Conservation (phyloP, 2,888 invertebrate species). For the Pyralis farinalis region DNA sequence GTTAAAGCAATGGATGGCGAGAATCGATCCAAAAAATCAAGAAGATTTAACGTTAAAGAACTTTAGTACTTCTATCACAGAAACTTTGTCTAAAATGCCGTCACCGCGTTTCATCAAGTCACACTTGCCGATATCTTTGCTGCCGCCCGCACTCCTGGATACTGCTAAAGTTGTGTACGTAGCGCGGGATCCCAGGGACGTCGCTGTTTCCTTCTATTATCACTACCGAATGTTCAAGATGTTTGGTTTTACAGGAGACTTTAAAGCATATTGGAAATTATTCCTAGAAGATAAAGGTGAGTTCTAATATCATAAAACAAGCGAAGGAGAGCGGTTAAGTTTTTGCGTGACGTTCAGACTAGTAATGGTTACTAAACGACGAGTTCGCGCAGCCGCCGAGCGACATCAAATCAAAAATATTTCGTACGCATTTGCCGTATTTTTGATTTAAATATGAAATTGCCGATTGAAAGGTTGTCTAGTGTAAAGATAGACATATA, state of each 20-base stretch:
- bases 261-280: constrained; percentile 82
- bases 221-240: constrained; percentile 74
- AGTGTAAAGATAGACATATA: too few relatives aligned
- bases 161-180: constrained; percentile 84
- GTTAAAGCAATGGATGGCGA: too few relatives aligned
- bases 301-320: too few relatives aligned
- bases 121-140: constrained; percentile 85
- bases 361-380: too few relatives aligned
- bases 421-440: too few relatives aligned
- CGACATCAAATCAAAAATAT: too few relatives aligned
- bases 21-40: too few relatives aligned
- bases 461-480: too few relatives aligned
- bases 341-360: too few relatives aligned
- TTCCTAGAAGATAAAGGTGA: constrained; percentile 79
- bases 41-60: background rate
- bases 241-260: constrained; percentile 66
- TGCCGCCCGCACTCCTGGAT: constrained; percentile 80
- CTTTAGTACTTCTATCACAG: background rate
- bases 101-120: constrained; percentile 47
- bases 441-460: too few relatives aligned
- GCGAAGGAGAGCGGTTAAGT: too few relatives aligned
- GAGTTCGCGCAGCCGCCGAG: too few relatives aligned
- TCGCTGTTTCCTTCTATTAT: constrained; percentile 88
- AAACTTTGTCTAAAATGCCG: background rate
- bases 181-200: constrained; percentile 89